A percentile compares a stretch with the other conserved stretches of the same genome.
Evolutionary conservation across 2,888 invertebrate genomes (phyloP).

Genomic region (Dasysyrphus tricinctus): DNA sequence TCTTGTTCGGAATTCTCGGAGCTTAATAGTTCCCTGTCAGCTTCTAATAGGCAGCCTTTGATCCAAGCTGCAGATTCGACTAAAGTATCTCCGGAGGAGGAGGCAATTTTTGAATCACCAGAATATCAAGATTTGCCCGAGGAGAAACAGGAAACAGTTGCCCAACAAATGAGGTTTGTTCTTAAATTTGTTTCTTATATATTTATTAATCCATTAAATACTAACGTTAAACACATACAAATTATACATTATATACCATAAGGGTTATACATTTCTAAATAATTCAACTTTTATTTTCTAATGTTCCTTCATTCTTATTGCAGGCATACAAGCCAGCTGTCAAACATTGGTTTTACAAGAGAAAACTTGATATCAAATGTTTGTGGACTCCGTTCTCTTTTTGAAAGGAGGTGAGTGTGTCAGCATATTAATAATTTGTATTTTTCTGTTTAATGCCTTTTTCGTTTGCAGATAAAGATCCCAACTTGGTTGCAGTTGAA

Average conservation of each 20-base stretch:
- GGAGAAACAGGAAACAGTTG: slow-evolving; percentile 78
- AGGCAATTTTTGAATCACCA: slow-evolving; percentile 52
- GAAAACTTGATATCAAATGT: slow-evolving; percentile 88
- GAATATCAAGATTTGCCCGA: slow-evolving; percentile 80
- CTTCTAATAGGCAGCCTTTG: slow-evolving; percentile 64
- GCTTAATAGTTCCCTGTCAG: slow-evolving; percentile 76
- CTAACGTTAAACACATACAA: too few species aligned
- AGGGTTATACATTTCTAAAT: too few species aligned
- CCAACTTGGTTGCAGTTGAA: slow-evolving; percentile 86
- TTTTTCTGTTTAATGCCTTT: neutral
- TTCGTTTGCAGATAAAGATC: slow-evolving; percentile 83
- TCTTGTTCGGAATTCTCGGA: slow-evolving; percentile 82
- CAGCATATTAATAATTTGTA: slow-evolving; percentile 77
- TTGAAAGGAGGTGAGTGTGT: slow-evolving; percentile 82
- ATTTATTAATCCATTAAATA: too few species aligned
- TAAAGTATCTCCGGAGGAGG: slow-evolving; percentile 70
- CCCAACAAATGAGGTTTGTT: slow-evolving; percentile 78
- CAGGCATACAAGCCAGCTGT: slow-evolving; percentile 81
- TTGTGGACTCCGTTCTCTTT: slow-evolving; percentile 93
- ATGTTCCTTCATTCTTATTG: neutral
- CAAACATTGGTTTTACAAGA: slow-evolving; percentile 95
- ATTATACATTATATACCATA: too few species aligned
- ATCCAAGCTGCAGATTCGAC: slow-evolving; percentile 64
- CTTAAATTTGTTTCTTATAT: too few species aligned
- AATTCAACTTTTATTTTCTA: neutral